These are phyloP conservation scores for Hydropotes inermis DNA, from an alignment of 2,113 vertebrate species.

Conservation along the genomic window DNA sequence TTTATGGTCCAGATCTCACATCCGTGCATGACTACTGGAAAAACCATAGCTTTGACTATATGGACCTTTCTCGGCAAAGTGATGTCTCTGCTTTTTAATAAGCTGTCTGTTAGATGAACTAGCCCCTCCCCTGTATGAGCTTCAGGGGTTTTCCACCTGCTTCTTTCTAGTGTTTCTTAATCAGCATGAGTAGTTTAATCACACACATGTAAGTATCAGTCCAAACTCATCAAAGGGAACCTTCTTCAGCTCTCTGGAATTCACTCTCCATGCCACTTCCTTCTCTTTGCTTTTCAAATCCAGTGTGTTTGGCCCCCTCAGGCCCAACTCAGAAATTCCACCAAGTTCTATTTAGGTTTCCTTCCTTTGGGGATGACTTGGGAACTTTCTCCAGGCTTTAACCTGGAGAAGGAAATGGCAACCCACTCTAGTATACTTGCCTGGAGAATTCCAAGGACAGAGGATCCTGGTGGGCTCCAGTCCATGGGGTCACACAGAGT, in stretches of 20 bases:
- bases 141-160: neutral
- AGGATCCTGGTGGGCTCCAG: neutral
- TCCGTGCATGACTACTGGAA: neutral
- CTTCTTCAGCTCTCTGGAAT: neutral
- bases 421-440: neutral
- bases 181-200: neutral
- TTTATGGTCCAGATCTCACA: neutral
- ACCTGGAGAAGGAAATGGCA: neutral
- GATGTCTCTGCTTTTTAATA: neutral
- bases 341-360: neutral
- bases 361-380: neutral
- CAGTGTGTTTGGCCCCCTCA: neutral
- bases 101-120: neutral
- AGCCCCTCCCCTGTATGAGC: neutral
- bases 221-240: no score
- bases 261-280: neutral
- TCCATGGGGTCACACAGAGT: neutral
- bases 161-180: neutral
- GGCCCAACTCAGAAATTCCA: neutral
- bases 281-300: neutral
- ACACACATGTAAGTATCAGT: fast-evolving
- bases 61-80: neutral
- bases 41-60: neutral
- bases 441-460: neutral
- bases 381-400: neutral